A percentile compares a stretch with the other conserved stretches of the same genome.
phyloP scores from a whole-genome alignment of 2,113 vertebrate genomes.

The Pagrus major region DNA sequence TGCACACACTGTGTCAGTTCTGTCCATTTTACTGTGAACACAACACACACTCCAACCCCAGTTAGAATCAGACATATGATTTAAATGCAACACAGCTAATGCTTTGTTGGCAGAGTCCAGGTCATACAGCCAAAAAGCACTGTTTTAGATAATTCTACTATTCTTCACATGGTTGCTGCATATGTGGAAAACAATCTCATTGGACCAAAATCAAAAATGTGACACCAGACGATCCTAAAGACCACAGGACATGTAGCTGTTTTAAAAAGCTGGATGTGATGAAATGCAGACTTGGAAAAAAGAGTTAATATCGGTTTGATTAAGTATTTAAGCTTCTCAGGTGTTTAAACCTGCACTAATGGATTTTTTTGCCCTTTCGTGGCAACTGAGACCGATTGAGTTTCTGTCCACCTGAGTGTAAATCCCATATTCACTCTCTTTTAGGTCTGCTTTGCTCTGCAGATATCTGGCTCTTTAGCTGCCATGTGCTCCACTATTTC shows the following conservation, averaged over 20 bases:
- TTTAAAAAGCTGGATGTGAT: not conserved
- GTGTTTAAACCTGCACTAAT: not conserved
- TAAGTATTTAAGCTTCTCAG: not conserved
- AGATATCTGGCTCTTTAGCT: not conserved
- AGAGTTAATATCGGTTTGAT: not conserved
- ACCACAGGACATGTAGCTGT: no score
- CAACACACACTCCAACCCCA: not conserved
- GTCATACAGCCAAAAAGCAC: no score
- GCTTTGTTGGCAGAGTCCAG: constrained; percentile 13
- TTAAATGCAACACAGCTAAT: not conserved
- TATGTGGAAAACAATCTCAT: not conserved
- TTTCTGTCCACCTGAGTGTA: not conserved
- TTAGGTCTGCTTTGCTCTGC: not conserved
- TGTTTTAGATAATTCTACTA: no score
- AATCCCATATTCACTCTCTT: not conserved
- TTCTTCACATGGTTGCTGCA: not conserved
- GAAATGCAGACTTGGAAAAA: not conserved
- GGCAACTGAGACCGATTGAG: not conserved
- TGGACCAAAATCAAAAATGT: no score
- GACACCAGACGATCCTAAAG: not conserved
- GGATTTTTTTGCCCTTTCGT: not conserved
- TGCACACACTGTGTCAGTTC: no score
- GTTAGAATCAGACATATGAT: not conserved
- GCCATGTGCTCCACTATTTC: not conserved
- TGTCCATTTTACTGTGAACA: not conserved